Percentiles rank a stretch among this genome's conserved stretches.
Conservation (phyloP, 2,888 invertebrate genomes). For the Sialis lutaria region DNA sequence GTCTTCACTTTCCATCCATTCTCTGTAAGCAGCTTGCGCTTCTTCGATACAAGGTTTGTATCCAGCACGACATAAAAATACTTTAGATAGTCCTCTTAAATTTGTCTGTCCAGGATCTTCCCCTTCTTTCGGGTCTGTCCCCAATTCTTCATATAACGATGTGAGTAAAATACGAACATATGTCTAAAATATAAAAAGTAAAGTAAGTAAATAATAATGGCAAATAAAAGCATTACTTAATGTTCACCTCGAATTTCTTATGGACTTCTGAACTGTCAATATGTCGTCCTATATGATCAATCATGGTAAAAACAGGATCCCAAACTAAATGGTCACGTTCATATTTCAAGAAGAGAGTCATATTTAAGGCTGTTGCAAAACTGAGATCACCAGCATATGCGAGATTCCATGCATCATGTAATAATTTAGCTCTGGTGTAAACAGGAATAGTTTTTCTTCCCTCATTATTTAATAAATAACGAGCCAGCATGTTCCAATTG, state of each 20-base stretch:
- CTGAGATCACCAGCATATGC: constrained; percentile 62
- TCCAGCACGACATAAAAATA: constrained; percentile 57
- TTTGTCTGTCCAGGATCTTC: constrained; percentile 52
- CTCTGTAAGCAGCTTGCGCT: constrained; percentile 49
- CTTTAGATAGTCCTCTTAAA: constrained; percentile 45
- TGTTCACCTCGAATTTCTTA: constrained; percentile 51
- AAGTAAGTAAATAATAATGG: background rate
- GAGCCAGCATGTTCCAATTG: constrained; percentile 60
- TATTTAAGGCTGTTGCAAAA: constrained; percentile 57
- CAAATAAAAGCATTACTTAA: background rate
- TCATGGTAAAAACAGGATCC: constrained; percentile 69
- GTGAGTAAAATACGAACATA: constrained; percentile 50
- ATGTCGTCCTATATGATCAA: constrained; percentile 62
- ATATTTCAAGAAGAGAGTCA: constrained; percentile 56
- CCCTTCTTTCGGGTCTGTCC: constrained; percentile 29
- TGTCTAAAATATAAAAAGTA: constrained; percentile 28
- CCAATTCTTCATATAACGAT: constrained; percentile 54
- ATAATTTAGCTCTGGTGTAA: constrained; percentile 52
- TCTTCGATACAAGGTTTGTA: constrained; percentile 61
- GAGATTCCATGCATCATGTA: constrained; percentile 64
- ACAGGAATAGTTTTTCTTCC: constrained; percentile 42
- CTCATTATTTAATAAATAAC: constrained; percentile 38
- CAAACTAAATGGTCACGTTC: constrained; percentile 63
- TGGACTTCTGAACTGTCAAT: constrained; percentile 47
- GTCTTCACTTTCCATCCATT: constrained; percentile 57